Base-by-base conservation (phyloP, 2,113 vertebrate genomes). In the Zosterops borbonicus region DNA sequence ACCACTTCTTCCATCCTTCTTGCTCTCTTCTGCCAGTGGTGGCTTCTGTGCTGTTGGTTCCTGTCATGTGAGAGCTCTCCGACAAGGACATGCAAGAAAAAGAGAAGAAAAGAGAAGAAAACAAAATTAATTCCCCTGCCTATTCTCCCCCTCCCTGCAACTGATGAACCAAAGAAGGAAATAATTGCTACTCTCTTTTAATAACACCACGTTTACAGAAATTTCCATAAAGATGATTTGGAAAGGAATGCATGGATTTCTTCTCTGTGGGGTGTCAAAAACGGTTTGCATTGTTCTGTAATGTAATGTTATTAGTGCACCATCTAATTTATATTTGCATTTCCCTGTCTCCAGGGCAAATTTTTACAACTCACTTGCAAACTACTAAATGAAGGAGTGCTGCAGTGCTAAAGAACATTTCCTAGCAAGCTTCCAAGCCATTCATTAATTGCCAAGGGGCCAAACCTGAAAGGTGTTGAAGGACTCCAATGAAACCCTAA, bases 101-200 rank as follows among this genome's bases (percentile, higher is more conserved):
- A 85, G 41, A 76, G 33, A 53, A 87, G 70, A 87, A 89, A 44
- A 92, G 18, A 23, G 84, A 95, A 95, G 90, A 95, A 96, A 92
- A 95, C 95, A 97, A 97, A 96, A 97, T 97, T 83, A 95, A 96
- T 96, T 87, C 95, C 86, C 92, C 49, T 64, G 83, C 65, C 4
- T 1, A 52, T 90, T 92, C 92, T 92, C 82, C 88, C 91, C 87
- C 94, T 86, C 95, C 83, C 91, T 94, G 95, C 94, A 98, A 96
- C 94, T 94, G 97, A 97, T 98, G 98, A 98, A 98, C 96, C 97
- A 98, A 97, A 96, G 96, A 97, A 94, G 95, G 97, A 97, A 98
- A 97, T 98, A 98, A 98, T 98, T 98, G 97, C 97, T 97, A 94
- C 95, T 97, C 92, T 91, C 95, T 97, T 98, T 97, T 97, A 98